Evolutionary conservation across 2,113 vertebrate species (phyloP).

Genomic region (Melospiza georgiana): DNA sequence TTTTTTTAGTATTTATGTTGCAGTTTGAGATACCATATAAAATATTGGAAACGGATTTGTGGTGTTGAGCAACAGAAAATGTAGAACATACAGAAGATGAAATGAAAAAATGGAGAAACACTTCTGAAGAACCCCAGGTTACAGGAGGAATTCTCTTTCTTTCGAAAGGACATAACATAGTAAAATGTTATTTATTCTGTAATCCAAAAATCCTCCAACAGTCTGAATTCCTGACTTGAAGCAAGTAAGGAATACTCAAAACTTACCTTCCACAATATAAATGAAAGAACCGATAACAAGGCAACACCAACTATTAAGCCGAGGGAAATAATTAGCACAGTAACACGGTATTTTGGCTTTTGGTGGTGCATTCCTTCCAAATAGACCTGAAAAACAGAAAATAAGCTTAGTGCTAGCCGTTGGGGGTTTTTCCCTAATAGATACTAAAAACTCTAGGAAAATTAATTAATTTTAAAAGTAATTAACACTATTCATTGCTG

Average conservation of each 20-base stretch:
- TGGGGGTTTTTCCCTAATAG: rapidly evolving
- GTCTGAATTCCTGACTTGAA: not conserved
- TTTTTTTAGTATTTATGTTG: not conserved
- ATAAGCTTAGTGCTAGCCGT: not conserved
- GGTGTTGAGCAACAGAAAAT: not conserved
- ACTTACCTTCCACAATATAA: constrained; percentile 89
- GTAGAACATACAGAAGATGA: not conserved
- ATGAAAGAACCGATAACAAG: constrained; percentile 82
- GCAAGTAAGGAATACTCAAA: not conserved
- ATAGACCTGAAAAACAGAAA: constrained; percentile 76
- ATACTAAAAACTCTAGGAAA: not conserved
- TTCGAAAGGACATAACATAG: not conserved
- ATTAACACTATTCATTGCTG: not conserved
- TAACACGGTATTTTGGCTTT: constrained; percentile 78
- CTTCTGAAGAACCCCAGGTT: not conserved
- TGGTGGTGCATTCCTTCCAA: constrained; percentile 87
- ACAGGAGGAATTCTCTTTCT: not conserved
- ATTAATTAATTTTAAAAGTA: not conserved
- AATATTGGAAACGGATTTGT: not conserved
- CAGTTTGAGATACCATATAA: not conserved
- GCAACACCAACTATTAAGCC: constrained; percentile 83
- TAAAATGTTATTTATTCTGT: not conserved
- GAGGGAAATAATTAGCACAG: constrained; percentile 77
- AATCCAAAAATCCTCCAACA: not conserved
- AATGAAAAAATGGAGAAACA: not conserved